A percentile compares a stretch with the other conserved stretches of the same genome.
These are phyloP conservation scores for Cephus rjabovi DNA, from an alignment of 2,888 invertebrate species.

Conservation along the genomic window DNA sequence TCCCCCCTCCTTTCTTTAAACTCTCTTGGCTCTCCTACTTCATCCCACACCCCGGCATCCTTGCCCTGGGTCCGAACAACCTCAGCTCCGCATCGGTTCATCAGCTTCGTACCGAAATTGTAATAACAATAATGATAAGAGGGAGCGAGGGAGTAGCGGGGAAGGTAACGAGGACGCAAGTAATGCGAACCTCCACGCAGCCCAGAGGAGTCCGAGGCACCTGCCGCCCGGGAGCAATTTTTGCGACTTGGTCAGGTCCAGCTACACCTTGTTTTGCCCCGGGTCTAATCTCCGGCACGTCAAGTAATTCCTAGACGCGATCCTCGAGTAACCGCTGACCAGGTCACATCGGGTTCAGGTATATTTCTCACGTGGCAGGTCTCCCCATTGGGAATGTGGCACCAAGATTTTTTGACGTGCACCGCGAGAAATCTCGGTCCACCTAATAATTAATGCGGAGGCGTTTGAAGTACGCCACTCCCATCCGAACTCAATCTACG, in stretches of 20 bases:
- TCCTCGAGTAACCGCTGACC: neutral
- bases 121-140: constrained; percentile 56
- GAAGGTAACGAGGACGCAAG: constrained; percentile 12
- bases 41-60: neutral
- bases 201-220: neutral
- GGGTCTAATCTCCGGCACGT: neutral
- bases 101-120: constrained; percentile 50
- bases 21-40: constrained; percentile 8
- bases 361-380: neutral
- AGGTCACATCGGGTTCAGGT: neutral
- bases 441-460: constrained; percentile 58
- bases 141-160: constrained; percentile 11
- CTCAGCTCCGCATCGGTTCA: constrained; percentile 44
- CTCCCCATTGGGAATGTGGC: neutral
- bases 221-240: constrained; percentile 30
- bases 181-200: neutral
- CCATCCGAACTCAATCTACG: constrained; percentile 62
- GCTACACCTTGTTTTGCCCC: neutral
- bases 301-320: neutral
- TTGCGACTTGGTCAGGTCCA: neutral
- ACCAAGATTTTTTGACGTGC: constrained; percentile 26
- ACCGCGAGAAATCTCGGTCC: constrained; percentile 36
- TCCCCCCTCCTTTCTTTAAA: constrained; percentile 7
- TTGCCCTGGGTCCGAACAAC: constrained; percentile 11
- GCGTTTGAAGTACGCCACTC: constrained; percentile 60